phyloP scores from a whole-genome alignment of 2,888 invertebrate genomes.

The Nephrotoma flavescens region DNA sequence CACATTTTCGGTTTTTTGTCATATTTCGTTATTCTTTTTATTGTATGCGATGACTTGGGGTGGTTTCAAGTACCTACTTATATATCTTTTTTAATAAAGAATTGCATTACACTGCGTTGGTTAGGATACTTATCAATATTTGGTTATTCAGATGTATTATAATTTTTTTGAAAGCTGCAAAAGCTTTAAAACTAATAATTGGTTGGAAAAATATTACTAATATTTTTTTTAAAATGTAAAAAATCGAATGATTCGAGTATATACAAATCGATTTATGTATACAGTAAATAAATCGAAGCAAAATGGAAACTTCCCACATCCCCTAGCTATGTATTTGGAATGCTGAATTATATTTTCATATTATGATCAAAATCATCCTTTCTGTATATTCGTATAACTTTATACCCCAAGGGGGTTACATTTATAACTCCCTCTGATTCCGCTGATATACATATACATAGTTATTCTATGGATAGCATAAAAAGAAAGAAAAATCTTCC shows the following conservation, averaged over 20 bases:
- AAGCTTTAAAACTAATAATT: background rate
- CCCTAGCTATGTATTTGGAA: background rate
- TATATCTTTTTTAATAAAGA: background rate
- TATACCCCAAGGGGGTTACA: background rate
- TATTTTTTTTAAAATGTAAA: no score
- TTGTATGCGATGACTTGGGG: background rate
- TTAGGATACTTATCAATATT: background rate
- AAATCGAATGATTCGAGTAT: no score
- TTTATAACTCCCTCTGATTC: background rate
- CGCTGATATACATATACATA: background rate
- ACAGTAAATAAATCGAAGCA: background rate
- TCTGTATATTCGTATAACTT: background rate
- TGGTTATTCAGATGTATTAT: background rate
- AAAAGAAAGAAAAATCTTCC: background rate
- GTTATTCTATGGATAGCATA: background rate
- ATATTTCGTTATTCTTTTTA: background rate
- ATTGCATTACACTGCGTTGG: background rate
- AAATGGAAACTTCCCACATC: background rate
- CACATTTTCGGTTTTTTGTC: background rate
- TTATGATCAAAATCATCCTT: background rate
- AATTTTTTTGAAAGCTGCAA: background rate
- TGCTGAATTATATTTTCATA: background rate
- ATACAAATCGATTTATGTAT: background rate
- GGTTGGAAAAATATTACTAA: background rate
- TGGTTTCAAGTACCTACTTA: background rate